These are phyloP conservation scores for Liparis tanakae DNA, from an alignment of 2,797 vertebrate species.

Conservation along the genomic window DNA sequence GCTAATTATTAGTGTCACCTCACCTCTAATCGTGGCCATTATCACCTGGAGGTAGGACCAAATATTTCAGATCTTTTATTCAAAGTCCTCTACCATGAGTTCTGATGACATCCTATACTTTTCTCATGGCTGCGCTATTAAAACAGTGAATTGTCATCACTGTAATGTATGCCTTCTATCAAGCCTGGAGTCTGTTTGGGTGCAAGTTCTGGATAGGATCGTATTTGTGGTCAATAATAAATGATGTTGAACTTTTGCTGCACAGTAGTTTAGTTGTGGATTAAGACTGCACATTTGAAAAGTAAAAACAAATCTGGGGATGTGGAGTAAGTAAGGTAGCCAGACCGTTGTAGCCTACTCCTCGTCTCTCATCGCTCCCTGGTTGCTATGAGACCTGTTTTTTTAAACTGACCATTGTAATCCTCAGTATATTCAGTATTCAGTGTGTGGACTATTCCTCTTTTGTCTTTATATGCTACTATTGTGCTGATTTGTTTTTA, in stretches of 20 bases:
- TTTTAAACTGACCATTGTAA: too few species aligned
- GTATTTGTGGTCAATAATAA: neutral
- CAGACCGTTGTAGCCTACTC: too few species aligned
- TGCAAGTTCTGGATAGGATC: neutral
- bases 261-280: neutral
- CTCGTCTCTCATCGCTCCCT: too few species aligned
- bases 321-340: too few species aligned
- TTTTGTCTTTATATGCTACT: neutral
- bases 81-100: neutral
- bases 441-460: neutral
- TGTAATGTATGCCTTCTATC: neutral
- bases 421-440: neutral
- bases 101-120: neutral
- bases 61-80: neutral
- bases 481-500: neutral
- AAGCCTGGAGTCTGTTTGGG: neutral
- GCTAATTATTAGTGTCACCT: conserved; percentile 75
- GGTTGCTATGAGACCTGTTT: too few species aligned
- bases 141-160: too few species aligned
- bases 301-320: too few species aligned
- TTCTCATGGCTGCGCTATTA: neutral
- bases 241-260: neutral
- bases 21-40: conserved; percentile 83
- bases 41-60: conserved; percentile 84
- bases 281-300: neutral